Evolutionary conservation across 1,140 invertebrate genomes (phyloP).

Genomic region (Drosophila bipectinata): DNA sequence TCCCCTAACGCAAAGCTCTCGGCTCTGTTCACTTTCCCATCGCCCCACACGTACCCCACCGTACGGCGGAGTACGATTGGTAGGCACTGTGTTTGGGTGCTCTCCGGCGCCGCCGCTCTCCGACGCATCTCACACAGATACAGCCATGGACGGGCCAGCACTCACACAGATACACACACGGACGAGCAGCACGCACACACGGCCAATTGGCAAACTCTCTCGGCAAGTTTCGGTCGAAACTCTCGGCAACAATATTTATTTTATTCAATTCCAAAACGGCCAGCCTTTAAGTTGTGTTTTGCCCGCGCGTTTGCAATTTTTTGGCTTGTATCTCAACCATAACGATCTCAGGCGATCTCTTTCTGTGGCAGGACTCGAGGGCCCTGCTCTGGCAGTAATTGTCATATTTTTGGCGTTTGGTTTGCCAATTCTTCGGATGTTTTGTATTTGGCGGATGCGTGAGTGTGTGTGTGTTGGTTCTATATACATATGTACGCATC

Average conservation of each 20-base stretch:
- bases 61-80: neutral
- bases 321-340: constrained; percentile 22
- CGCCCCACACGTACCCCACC: too few species aligned
- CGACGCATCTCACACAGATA: constrained; percentile 35
- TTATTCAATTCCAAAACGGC: constrained; percentile 50
- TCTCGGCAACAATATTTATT: constrained; percentile 44
- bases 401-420: constrained; percentile 26
- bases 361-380: neutral
- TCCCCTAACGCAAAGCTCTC: constrained; percentile 22
- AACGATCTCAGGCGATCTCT: constrained; percentile 41
- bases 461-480: constrained; percentile 48
- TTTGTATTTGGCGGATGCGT: constrained; percentile 68
- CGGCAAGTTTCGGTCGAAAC: constrained; percentile 1
- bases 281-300: constrained; percentile 47
- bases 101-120: constrained; percentile 27
- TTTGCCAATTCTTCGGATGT: constrained; percentile 31
- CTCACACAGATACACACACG: constrained; percentile 8
- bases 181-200: constrained; percentile 7
- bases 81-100: constrained; percentile 13
- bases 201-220: constrained; percentile 3
- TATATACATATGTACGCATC: constrained; percentile 13
- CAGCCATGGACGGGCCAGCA: constrained; percentile 7
- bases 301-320: constrained; percentile 40
- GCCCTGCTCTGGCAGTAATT: constrained; percentile 14
- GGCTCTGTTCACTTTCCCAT: neutral